Conservation (phyloP, 2,888 invertebrate genomes). For the Eilema caniola region DNA sequence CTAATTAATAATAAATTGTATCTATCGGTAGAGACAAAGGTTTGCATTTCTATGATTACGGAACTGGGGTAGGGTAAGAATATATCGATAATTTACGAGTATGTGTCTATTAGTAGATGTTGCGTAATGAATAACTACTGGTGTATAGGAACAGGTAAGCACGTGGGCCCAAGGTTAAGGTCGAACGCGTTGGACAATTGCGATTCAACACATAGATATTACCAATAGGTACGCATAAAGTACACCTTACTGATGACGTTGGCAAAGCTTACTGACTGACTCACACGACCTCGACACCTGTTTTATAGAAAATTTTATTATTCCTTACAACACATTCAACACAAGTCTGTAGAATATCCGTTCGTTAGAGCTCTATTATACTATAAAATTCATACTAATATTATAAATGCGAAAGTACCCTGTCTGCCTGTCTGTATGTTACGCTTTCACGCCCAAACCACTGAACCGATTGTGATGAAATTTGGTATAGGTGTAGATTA, state of each 20-base stretch:
- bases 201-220: slow-evolving; percentile 62
- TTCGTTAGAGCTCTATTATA: neutral
- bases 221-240: slow-evolving; percentile 45
- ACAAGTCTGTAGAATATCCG: slow-evolving; percentile 10
- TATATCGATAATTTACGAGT: slow-evolving; percentile 21
- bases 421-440: no score
- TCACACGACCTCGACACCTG: slow-evolving; percentile 38
- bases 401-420: no score
- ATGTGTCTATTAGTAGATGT: slow-evolving; percentile 26
- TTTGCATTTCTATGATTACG: slow-evolving; percentile 29
- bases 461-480: no score
- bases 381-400: no score
- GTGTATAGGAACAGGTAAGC: slow-evolving; percentile 52
- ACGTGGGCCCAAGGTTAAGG: slow-evolving; percentile 73
- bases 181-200: slow-evolving; percentile 63
- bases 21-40: slow-evolving; percentile 25
- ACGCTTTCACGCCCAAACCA: no score
- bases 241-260: slow-evolving; percentile 36
- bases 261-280: slow-evolving; percentile 38
- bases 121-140: slow-evolving; percentile 24
- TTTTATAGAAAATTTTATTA: slow-evolving; percentile 21
- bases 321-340: slow-evolving; percentile 11
- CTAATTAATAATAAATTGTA: slow-evolving; percentile 32
- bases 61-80: slow-evolving; percentile 3
- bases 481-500: no score